These are phyloP conservation scores for Nasonia giraulti DNA, from an alignment of 1,140 invertebrate genomes.

Conservation along the genomic window DNA sequence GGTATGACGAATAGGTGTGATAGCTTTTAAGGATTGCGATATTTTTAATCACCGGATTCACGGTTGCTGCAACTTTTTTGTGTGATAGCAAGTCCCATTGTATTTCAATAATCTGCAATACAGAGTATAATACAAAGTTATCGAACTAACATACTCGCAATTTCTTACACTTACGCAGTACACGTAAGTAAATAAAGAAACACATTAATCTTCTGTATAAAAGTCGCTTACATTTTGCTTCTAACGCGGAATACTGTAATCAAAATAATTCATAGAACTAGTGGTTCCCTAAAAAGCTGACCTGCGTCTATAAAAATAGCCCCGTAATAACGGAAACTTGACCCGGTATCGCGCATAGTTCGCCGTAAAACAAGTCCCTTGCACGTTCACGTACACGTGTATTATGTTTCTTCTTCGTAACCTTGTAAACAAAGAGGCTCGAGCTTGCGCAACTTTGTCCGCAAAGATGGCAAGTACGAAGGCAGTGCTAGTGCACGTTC, in stretches of 20 bases:
- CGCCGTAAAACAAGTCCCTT: background rate
- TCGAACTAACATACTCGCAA: background rate
- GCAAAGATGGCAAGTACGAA: constrained; percentile 52
- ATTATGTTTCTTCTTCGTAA: constrained; percentile 12
- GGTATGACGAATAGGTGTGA: background rate
- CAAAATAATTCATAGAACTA: background rate
- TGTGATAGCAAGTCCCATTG: too few species aligned
- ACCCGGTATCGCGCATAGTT: background rate
- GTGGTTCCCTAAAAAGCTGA: background rate
- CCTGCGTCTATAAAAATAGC: too few species aligned
- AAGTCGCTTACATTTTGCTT: background rate
- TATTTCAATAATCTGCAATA: background rate
- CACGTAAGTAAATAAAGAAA: background rate
- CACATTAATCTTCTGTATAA: background rate
- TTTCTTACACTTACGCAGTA: too few species aligned
- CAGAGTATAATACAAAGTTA: background rate
- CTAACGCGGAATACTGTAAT: background rate
- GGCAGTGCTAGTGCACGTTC: constrained; percentile 55
- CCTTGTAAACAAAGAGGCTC: constrained; percentile 58
- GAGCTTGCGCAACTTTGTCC: constrained; percentile 57
- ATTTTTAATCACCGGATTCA: background rate
- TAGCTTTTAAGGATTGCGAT: background rate
- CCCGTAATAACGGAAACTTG: background rate
- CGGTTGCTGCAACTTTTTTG: too few species aligned
- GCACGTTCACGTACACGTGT: background rate